A percentile compares a stretch with the other conserved stretches of the same genome.
Conservation (phyloP, 2,113 vertebrate genomes). For the Tauraco erythrolophus region DNA sequence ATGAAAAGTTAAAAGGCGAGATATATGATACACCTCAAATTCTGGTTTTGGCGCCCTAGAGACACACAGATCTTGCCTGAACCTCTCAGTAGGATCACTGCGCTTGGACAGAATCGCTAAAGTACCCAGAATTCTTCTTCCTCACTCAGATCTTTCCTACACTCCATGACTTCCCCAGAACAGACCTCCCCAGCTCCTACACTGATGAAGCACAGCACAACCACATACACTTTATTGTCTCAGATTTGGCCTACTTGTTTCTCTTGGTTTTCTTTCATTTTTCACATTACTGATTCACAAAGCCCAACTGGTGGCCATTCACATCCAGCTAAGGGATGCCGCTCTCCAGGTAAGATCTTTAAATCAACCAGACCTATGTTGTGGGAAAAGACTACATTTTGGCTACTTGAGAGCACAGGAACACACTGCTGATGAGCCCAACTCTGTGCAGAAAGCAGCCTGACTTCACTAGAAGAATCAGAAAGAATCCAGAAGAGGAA, state of each 20-base stretch:
- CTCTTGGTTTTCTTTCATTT: neutral
- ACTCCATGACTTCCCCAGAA: neutral
- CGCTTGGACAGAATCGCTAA: neutral
- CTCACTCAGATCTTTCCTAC: neutral
- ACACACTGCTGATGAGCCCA: neutral
- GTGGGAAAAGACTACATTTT: neutral
- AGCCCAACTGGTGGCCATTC: neutral
- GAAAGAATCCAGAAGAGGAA: neutral
- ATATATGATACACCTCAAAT: too few species aligned
- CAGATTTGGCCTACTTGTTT: neutral
- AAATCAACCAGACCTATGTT: rapidly evolving
- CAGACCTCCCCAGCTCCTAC: neutral
- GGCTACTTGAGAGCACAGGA: neutral
- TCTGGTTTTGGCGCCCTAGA: neutral
- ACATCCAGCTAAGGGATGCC: neutral
- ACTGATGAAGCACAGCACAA: neutral
- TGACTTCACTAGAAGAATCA: neutral
- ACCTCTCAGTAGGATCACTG: neutral
- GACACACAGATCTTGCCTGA: neutral
- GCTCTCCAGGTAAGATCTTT: neutral
- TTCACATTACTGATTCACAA: neutral
- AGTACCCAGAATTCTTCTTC: neutral
- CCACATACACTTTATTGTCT: neutral
- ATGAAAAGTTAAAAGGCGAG: neutral
- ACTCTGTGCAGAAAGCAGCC: neutral